Conservation (phyloP, 2,888 invertebrate genomes). For the Lepidochrysops patricia region DNA sequence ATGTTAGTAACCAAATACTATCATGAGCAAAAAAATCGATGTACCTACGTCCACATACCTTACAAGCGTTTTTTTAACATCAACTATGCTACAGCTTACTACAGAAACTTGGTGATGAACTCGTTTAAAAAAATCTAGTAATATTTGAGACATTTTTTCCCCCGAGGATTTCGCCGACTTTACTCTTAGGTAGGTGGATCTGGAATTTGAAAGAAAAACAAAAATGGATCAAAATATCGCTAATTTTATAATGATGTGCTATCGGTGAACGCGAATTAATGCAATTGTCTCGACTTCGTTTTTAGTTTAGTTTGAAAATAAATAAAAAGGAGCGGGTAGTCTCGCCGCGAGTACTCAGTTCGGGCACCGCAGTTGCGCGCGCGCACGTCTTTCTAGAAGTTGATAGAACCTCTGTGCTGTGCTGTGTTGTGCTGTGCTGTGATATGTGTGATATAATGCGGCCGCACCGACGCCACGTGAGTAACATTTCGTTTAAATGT, state of each 20-base stretch:
- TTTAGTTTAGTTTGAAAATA: constrained; percentile 60
- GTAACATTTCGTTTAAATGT: not conserved
- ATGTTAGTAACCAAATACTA: too few relatives aligned
- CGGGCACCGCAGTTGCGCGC: constrained; percentile 56
- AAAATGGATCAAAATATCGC: not conserved
- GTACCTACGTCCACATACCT: too few relatives aligned
- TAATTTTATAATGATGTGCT: not conserved
- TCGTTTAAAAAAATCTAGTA: too few relatives aligned
- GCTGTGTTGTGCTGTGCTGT: constrained; percentile 17
- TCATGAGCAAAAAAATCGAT: too few relatives aligned
- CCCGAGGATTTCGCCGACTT: not conserved
- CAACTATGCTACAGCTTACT: too few relatives aligned
- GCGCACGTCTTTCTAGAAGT: constrained; percentile 46
- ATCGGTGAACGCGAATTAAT: constrained; percentile 2
- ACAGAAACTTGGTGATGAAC: too few relatives aligned
- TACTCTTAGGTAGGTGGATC: not conserved
- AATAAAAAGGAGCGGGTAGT: constrained; percentile 44
- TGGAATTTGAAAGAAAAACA: not conserved
- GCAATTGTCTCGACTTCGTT: constrained; percentile 28
- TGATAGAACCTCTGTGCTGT: constrained; percentile 18
- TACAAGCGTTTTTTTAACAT: too few relatives aligned
- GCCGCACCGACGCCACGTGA: not conserved
- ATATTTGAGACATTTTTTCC: too few relatives aligned
- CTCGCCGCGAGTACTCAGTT: constrained; percentile 57
- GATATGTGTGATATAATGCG: constrained; percentile 1